Percentiles rank a stretch among this genome's conserved stretches.
phyloP scores from a whole-genome alignment of 2,888 invertebrate genomes.

The Erpobdella octoculata region DNA sequence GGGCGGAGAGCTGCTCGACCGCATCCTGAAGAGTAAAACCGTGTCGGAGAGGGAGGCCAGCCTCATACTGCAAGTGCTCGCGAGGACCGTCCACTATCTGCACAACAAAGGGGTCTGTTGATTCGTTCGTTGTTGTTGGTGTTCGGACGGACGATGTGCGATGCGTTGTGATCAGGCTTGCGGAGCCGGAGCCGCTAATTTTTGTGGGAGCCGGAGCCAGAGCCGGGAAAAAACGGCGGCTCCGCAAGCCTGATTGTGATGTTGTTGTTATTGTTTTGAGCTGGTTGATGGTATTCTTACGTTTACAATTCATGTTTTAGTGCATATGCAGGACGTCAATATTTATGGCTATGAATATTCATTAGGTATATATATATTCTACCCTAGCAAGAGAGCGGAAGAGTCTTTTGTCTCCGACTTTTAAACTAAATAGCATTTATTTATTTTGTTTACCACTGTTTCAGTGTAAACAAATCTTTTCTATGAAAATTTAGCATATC shows the following conservation, averaged over 20 bases:
- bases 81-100: constrained; percentile 80
- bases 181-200: background rate
- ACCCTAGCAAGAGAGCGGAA: too few relatives aligned
- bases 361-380: too few relatives aligned
- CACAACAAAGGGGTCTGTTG: constrained; percentile 72
- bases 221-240: too few relatives aligned
- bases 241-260: background rate
- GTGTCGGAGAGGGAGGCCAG: constrained; percentile 87
- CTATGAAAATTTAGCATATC: background rate
- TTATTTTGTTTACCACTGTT: background rate
- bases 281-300: background rate
- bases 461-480: background rate
- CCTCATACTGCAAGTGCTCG: constrained; percentile 74
- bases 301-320: too few relatives aligned
- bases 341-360: too few relatives aligned
- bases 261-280: background rate
- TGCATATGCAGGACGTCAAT: too few relatives aligned
- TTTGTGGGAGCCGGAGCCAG: background rate
- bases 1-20: constrained; percentile 92
- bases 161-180: background rate
- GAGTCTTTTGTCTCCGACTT: too few relatives aligned
- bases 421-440: too few relatives aligned
- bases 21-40: constrained; percentile 69
- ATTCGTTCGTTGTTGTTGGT: background rate
- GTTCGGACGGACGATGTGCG: background rate